These are phyloP conservation scores for Amitus sp. DNA, from an alignment of 2,888 invertebrate genomes.

Conservation along the genomic window DNA sequence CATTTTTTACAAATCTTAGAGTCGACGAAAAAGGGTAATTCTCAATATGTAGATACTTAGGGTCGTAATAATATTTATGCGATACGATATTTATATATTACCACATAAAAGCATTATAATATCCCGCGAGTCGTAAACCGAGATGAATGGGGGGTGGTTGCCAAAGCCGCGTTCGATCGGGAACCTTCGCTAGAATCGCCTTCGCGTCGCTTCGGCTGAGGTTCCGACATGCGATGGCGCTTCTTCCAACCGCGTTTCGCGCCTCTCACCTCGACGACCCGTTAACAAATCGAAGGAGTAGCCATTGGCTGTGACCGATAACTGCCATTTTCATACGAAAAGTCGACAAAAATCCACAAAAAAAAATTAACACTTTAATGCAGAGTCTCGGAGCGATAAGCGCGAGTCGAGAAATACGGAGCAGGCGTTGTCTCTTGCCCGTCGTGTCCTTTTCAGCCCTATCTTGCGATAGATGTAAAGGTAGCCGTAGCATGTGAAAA, in stretches of 20 bases:
- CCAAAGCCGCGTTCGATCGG: slow-evolving; percentile 32
- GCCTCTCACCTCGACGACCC: no score
- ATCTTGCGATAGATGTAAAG: slow-evolving; percentile 14
- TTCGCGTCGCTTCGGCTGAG: slow-evolving; percentile 63
- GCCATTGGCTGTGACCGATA: slow-evolving; percentile 67
- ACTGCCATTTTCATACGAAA: slow-evolving; percentile 65
- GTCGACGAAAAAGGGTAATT: slow-evolving; percentile 48
- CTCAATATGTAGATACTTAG: slow-evolving; percentile 50
- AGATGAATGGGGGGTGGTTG: slow-evolving; percentile 48
- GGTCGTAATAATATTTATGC: slow-evolving; percentile 47
- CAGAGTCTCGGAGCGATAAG: slow-evolving; percentile 18
- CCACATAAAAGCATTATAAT: slow-evolving; percentile 4
- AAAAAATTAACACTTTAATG: slow-evolving; percentile 19
- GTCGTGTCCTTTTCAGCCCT: slow-evolving; percentile 7
- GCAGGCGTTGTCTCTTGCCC: slow-evolving; percentile 27
- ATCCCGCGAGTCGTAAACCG: slow-evolving; percentile 17
- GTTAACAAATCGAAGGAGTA: slow-evolving; percentile 56
- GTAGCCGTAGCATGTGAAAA: slow-evolving; percentile 41
- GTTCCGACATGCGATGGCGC: slow-evolving; percentile 49
- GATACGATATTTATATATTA: slow-evolving; percentile 20
- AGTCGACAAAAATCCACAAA: slow-evolving; percentile 41
- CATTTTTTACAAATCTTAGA: background rate
- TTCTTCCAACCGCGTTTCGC: no score
- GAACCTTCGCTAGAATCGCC: slow-evolving; percentile 7
- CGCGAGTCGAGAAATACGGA: slow-evolving; percentile 22